Conservation (phyloP, 2,797 vertebrate species). For the Bovichtus diacanthus region DNA sequence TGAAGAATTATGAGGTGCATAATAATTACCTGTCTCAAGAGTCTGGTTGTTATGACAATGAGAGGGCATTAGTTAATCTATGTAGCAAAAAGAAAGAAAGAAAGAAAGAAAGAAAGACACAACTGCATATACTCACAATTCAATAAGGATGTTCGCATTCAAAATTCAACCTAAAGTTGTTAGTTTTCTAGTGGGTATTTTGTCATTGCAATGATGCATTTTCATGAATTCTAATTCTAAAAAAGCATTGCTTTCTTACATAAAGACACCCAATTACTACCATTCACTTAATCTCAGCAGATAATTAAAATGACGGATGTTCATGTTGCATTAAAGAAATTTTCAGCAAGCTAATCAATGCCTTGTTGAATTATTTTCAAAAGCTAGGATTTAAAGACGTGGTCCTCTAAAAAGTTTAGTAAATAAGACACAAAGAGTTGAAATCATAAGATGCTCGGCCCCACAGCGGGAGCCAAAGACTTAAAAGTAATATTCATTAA, state of each 20-base stretch:
- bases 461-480: conserved; percentile 38
- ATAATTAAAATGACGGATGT: not conserved
- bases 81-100: conserved; percentile 28
- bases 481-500: conserved; percentile 27
- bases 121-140: conserved; percentile 16
- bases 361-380: not conserved
- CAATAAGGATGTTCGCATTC: conserved; percentile 3
- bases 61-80: conserved; percentile 45
- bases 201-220: conserved; percentile 12
- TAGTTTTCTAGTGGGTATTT: not conserved
- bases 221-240: not conserved
- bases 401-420: not conserved
- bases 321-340: not conserved
- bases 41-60: conserved; percentile 43
- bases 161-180: conserved; percentile 3
- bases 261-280: not conserved
- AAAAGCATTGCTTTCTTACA: not conserved
- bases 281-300: not conserved
- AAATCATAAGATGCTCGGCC: conserved; percentile 18
- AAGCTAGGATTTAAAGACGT: conserved; percentile 9
- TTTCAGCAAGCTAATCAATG: conserved; percentile 1
- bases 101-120: conserved; percentile 24
- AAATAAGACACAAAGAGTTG: conserved; percentile 16
- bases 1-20: conserved; percentile 71
- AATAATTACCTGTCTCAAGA: conserved; percentile 76